Evolutionary conservation across 2,113 vertebrate genomes (phyloP).

Genomic region (Tragelaphus buxtoni): DNA sequence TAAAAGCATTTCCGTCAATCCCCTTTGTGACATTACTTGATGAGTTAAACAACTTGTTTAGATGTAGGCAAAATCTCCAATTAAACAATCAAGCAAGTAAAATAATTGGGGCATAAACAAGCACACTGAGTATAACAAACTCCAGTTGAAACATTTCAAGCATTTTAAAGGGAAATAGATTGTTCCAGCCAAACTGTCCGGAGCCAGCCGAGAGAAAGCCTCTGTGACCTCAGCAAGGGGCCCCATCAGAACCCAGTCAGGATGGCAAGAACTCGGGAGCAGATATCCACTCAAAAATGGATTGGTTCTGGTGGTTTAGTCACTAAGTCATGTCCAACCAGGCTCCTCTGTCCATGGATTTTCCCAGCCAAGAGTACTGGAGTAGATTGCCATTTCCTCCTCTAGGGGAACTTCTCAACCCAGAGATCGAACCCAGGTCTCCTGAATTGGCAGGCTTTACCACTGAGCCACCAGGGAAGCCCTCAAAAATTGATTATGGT

Average conservation of each 20-base stretch:
- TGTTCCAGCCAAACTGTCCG: neutral
- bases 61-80: neutral
- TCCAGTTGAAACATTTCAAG: neutral
- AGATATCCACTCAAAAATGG: neutral
- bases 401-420: neutral
- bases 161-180: neutral
- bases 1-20: neutral
- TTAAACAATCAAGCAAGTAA: neutral
- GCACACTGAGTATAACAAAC: neutral
- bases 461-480: neutral
- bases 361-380: neutral
- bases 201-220: neutral
- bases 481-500: neutral
- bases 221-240: neutral
- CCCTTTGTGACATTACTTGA: neutral
- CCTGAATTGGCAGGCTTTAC: neutral
- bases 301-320: neutral
- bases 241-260: neutral
- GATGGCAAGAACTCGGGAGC: neutral
- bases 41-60: neutral
- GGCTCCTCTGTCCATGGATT: neutral
- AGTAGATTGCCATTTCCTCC: neutral
- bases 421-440: neutral
- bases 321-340: neutral
- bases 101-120: neutral